phyloP scores from a whole-genome alignment of 2,888 invertebrate genomes.

The Gisinianus flammeolus region DNA sequence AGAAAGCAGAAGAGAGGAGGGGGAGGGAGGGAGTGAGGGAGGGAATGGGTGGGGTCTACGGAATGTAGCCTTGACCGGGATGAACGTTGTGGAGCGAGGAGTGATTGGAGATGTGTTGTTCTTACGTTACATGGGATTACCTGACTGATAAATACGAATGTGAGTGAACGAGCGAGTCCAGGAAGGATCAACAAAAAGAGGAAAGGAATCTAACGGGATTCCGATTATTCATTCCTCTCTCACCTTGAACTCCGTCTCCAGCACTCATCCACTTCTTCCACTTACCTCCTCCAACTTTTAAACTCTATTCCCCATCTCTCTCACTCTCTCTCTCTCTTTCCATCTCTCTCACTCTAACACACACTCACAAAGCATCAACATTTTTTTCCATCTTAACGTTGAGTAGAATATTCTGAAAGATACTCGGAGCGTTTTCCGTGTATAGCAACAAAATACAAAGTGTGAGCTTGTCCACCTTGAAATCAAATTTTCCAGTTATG shows the following conservation, averaged over 20 bases:
- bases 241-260: constrained; percentile 40
- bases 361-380: too few relatives aligned
- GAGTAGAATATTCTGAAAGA: too few relatives aligned
- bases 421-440: too few relatives aligned
- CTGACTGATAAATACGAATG: not conserved
- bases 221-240: not conserved
- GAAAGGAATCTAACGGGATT: constrained; percentile 40
- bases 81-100: constrained; percentile 12
- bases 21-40: not conserved
- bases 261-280: not conserved
- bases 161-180: not conserved
- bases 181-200: constrained; percentile 6
- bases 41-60: not conserved
- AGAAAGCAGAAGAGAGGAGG: not conserved
- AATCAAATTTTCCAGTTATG: too few relatives aligned
- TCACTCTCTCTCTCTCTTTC: too few relatives aligned
- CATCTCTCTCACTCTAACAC: too few relatives aligned
- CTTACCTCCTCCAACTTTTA: not conserved
- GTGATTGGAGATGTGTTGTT: not conserved
- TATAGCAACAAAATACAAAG: too few relatives aligned
- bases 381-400: too few relatives aligned
- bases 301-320: too few relatives aligned
- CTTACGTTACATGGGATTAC: not conserved
- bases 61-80: constrained; percentile 44
- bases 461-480: too few relatives aligned